Evolutionary conservation across 2,888 invertebrate genomes (phyloP), one percentile per base, ranked within the genome.

Genomic region (Pegoplata infirma): DNA sequence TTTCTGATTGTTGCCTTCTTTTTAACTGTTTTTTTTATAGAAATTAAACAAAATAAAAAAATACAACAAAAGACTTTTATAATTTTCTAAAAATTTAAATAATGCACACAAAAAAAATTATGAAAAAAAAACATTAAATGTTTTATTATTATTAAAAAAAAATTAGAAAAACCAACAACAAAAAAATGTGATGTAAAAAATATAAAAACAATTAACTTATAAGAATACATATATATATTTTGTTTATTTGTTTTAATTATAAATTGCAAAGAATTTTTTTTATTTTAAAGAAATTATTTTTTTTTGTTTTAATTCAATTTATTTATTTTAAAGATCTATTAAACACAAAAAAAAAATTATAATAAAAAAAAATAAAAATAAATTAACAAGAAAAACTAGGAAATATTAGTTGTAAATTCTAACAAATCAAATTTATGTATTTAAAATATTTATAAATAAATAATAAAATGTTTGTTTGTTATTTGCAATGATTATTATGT

Each of bases 161-260:
- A 46, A 51, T 5, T 32, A 53, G 10, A 36, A 28, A 61, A 66
- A 61, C 14, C 47, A 61, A 66, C 2, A 32, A 53, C 23, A 25
- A 63, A 59, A 44, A 59, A 47, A 53, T 68, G 46, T 53, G 53
- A 68, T 73, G 58, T 66, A 16, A 61, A 71, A 53, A n/a, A 64
- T 63, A 28, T n/a, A 56, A 75, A n/a, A n/a, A 28, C 8, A 51
- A 19, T 25, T n/a, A n/a, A n/a, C n/a, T n/a, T n/a, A n/a, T n/a
- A n/a, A 3, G 28, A 4, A 28, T 12, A n/a, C n/a, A 40, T 12
- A 40, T 28, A 28, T 28, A 40, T 21, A 40, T 46, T 51, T 46
- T 36, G 8, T 2, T 36, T 36, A 5, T 46, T 47, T 16, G 16
- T 10, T 28, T 64, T 40, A 14, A 32, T 10, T 17, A n/a, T n/a